These are phyloP conservation scores for Porphyrio hochstetteri DNA, from an alignment of 2,113 vertebrate genomes.

Conservation along the genomic window DNA sequence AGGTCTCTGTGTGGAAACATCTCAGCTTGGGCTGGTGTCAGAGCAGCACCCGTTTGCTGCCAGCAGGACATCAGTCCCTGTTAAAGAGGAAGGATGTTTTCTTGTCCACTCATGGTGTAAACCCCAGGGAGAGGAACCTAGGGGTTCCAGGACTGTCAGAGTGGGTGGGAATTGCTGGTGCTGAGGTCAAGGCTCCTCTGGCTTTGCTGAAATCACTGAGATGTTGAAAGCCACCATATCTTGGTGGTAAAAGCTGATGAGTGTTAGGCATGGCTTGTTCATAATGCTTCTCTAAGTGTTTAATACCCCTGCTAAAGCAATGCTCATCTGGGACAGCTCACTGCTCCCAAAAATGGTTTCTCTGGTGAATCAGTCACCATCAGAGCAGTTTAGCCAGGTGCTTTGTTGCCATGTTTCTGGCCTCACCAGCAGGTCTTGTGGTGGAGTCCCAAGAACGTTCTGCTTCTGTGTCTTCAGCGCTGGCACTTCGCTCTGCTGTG, in stretches of 20 bases:
- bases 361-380: background rate
- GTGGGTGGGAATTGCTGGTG: background rate
- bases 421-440: background rate
- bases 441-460: background rate
- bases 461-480: background rate
- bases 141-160: background rate
- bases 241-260: background rate
- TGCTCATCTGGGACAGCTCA: background rate
- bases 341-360: background rate
- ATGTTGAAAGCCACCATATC: background rate
- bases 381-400: background rate
- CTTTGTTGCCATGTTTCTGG: background rate
- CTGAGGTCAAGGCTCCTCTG: background rate
- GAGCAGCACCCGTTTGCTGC: background rate
- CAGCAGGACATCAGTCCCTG: background rate
- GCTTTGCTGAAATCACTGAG: background rate
- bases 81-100: background rate
- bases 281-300: background rate
- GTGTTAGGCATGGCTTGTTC: background rate
- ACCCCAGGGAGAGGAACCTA: background rate
- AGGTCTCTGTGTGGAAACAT: fast-evolving
- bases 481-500: background rate
- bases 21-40: fast-evolving
- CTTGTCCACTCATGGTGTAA: background rate
- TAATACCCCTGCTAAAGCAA: background rate